Conservation (phyloP, 1,140 invertebrate species). For the Pectinophora gossypiella region DNA sequence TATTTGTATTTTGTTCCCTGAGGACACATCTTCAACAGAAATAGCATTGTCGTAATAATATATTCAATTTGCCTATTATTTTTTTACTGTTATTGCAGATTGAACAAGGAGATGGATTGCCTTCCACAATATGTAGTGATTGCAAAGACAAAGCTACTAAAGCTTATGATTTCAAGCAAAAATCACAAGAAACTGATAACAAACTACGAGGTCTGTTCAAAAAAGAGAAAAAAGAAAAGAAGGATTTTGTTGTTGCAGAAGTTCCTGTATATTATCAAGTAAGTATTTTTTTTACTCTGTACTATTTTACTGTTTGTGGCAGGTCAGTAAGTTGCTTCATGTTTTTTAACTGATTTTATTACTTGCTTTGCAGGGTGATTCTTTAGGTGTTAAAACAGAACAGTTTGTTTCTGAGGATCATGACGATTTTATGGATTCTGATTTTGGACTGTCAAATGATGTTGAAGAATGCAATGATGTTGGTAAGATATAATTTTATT, state of each 20-base stretch:
- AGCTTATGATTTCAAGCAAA: conserved; percentile 47
- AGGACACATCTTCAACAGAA: too few species aligned
- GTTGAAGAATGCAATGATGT: conserved; percentile 10
- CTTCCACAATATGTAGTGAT: conserved; percentile 39
- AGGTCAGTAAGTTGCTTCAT: too few species aligned
- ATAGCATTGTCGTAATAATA: too few species aligned
- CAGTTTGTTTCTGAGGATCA: neutral
- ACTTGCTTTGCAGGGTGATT: neutral
- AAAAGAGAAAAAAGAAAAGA: conserved; percentile 27
- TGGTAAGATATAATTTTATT: conserved; percentile 3
- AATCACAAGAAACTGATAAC: conserved; percentile 35
- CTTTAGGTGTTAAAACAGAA: neutral
- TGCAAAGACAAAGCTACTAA: conserved; percentile 47
- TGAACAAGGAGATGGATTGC: conserved; percentile 40
- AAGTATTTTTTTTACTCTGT: too few species aligned
- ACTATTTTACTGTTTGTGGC: too few species aligned
- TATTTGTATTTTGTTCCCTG: too few species aligned
- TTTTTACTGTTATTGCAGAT: conserved; percentile 30
- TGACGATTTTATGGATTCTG: conserved; percentile 2
- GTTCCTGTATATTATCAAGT: neutral
- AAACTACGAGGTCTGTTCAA: conserved; percentile 26
- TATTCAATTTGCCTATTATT: neutral
- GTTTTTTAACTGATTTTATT: too few species aligned
- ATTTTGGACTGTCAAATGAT: neutral
- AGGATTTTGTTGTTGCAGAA: neutral